A percentile compares a stretch with the other conserved stretches of the same genome.
phyloP scores from a whole-genome alignment of 2,113 vertebrate genomes.

The Perca schrenkii region DNA sequence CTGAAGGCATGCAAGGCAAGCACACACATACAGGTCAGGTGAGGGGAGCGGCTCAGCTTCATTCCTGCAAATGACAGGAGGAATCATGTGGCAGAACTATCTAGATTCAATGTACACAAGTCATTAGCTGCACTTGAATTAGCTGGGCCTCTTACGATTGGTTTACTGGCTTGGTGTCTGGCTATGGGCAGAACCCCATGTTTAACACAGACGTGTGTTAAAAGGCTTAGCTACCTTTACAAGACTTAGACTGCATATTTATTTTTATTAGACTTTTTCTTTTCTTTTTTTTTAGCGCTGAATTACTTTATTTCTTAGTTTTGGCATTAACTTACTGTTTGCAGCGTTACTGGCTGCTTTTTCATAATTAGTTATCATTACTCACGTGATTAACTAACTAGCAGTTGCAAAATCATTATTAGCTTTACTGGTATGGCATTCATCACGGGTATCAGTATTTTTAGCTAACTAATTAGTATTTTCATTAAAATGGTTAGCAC shows the following conservation, averaged over 20 bases:
- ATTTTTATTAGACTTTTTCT: background rate
- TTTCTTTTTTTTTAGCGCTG: background rate
- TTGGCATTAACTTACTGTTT: background rate
- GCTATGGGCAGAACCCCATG: conserved; percentile 12
- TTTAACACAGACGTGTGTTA: conserved; percentile 7
- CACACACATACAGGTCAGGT: conserved; percentile 48
- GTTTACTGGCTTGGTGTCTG: background rate
- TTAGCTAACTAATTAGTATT: background rate
- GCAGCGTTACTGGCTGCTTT: background rate
- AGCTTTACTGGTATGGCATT: background rate
- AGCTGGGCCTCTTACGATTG: background rate
- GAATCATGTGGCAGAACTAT: conserved; percentile 57
- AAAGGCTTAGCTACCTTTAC: background rate
- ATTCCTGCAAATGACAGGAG: conserved; percentile 60
- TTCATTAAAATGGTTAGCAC: background rate
- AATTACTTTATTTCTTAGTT: background rate
- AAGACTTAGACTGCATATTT: background rate
- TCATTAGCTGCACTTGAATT: background rate
- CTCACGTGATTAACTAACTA: background rate
- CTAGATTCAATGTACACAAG: background rate
- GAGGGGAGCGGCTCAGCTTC: conserved; percentile 61
- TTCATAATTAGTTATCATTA: background rate
- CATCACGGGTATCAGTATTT: background rate
- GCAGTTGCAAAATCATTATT: background rate
- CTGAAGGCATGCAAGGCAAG: conserved; percentile 53